Evolutionary conservation across 1,140 invertebrate genomes (phyloP), one percentile per base, ranked within the genome.

Genomic region (Camponotus pennsylvanicus): DNA sequence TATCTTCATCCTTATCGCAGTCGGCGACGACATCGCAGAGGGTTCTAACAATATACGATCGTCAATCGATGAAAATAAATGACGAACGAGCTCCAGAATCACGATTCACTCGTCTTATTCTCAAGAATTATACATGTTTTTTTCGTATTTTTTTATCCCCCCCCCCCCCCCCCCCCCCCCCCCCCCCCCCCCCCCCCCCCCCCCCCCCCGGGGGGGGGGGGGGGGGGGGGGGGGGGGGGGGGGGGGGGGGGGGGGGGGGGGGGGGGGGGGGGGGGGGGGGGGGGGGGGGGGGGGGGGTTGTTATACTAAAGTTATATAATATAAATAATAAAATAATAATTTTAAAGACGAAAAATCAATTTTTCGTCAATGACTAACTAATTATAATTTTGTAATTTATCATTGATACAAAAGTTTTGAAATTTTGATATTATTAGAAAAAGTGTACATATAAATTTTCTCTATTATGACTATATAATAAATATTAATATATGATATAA

Each of bases 41-140:
- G 3, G 8, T 70, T 18, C 32, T 11, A 18, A 71, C 7, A 71
- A 71, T 15, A 11, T 8, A 52, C 45, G 27, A 73, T 77, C 59
- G 69, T 6, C 40, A 18, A 84, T 76, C 55, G 49, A 61, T 87
- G 34, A n/a, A 52, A 52, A 52, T 5, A 0, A 52, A 52, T 37
- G 34, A 59, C 34, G 21, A 37, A 37, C 52, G 52, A 57, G 13
- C 49, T 55, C 8, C 21, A 1, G 3, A 55, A 37, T 75, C 52
- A 5, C 52, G 9, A 55, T 34, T 9, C 52, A 21, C 1, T n/a
- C 49, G 13, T 52, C 49, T 52, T 52, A 52, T 18, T 52, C 4
- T 45, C 49, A 5, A 52, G 49, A 18, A 52, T 4, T 5, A 0
- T 49, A 49, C 45, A 13, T 49, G 49, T 52, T 52, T 73, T 1